Percentiles rank a stretch among this genome's conserved stretches.
These are phyloP conservation scores for Cinclus cinclus DNA, from an alignment of 2,113 vertebrate genomes.

Conservation along the genomic window DNA sequence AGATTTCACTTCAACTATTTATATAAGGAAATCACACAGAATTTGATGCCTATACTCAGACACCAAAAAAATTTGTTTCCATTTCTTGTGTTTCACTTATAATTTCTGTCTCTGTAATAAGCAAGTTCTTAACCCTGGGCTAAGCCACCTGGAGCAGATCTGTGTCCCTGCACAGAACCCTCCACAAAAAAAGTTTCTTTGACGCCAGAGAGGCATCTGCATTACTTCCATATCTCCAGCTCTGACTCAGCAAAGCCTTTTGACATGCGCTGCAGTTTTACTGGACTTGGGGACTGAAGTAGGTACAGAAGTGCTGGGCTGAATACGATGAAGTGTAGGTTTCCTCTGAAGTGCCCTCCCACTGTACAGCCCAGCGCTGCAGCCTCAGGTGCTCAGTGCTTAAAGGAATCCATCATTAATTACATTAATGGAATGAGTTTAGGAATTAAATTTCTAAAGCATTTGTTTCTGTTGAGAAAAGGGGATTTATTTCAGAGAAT, in stretches of 20 bases:
- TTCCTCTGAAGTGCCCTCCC: background rate
- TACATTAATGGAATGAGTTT: background rate
- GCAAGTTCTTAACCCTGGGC: background rate
- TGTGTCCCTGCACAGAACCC: background rate
- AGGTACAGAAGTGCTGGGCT: background rate
- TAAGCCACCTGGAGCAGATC: constrained; percentile 22
- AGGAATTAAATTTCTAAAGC: background rate
- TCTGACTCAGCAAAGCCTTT: constrained; percentile 39
- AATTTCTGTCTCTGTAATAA: background rate
- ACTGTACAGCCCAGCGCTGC: background rate
- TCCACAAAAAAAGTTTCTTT: background rate
- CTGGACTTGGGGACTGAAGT: background rate
- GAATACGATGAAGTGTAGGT: background rate
- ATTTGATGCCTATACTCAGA: background rate
- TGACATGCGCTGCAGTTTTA: background rate
- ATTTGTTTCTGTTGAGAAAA: background rate
- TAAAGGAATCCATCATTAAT: background rate
- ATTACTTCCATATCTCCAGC: background rate
- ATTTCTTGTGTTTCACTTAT: background rate
- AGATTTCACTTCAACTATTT: background rate
- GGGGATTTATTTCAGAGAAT: background rate
- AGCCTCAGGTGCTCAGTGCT: background rate
- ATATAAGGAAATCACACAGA: background rate
- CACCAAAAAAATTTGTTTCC: background rate
- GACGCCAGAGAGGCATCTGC: background rate